Base-by-base conservation (phyloP, 2,797 vertebrate genomes). In the Molossus molossus region DNA sequence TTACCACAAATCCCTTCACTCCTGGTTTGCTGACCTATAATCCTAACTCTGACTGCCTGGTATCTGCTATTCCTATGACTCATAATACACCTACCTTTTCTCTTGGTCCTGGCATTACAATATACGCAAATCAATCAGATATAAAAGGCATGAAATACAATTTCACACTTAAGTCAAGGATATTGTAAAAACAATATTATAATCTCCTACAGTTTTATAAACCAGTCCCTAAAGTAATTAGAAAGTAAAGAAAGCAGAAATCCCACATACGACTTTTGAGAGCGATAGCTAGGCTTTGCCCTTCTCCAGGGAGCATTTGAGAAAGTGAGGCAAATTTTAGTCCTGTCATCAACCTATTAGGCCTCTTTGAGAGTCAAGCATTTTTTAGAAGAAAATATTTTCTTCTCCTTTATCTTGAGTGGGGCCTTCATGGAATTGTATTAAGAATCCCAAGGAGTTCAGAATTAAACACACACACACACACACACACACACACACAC, bases 351-450 rank as follows among this genome's bases (percentile, higher is more conserved):
- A 45, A 73, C 48, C 5, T 40, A 9, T 27, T 48, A 88, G n/a
- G 6, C 25, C 13, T 85, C 67, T 50, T 69, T 80, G 77, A 82
- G 64, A 90, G 29, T 86, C 50, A 80, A 33, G 17, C 25, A 75
- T 45, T 9, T 57, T 89, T 96, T 90, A 89, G 58, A 83, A 73
- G 50, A 77, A 82, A 94, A 64, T n/a, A 50, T 33, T 82, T 95
- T 92, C 6, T 48, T 95, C 11, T 58, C 53, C 40, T 89, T 12
- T 58, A 84, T 88, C 57, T 83, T 96, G 37, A 57, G 88, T 83
- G 8, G 82, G 62, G 9, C 0, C 3, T 85, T 95, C 12, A 55
- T 57, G 62, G 58, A 94, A 72, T 77, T 81, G 79, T 90, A 13
- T 76, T 67, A 62, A 89, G 65, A 89, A 86, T 77, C 18, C 25